Percentiles rank a stretch among this genome's conserved stretches.
These are phyloP conservation scores for Caenorhabditis sulstoni DNA, from an alignment of 2,888 invertebrate genomes.

Conservation along the genomic window DNA sequence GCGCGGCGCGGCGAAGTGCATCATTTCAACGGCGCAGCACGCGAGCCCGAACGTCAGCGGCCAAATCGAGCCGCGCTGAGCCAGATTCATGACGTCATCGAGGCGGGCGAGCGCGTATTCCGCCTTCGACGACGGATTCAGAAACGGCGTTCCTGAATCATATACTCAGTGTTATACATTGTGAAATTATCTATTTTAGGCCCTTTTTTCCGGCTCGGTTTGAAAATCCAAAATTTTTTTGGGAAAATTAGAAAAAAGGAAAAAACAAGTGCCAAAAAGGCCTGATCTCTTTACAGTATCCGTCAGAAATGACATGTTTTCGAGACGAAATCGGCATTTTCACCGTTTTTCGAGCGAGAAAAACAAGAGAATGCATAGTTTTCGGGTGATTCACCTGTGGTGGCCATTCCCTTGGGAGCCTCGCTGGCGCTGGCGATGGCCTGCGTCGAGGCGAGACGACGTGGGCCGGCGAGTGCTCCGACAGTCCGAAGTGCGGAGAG, in stretches of 20 bases:
- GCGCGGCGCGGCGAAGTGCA: constrained; percentile 96
- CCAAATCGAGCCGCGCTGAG: constrained; percentile 88
- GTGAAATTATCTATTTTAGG: too few relatives aligned
- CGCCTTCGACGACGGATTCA: constrained; percentile 72
- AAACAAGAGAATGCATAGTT: too few relatives aligned
- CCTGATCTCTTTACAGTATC: too few relatives aligned
- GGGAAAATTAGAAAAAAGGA: too few relatives aligned
- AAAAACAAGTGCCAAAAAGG: too few relatives aligned
- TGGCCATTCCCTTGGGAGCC: constrained; percentile 76
- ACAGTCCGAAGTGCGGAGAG: constrained; percentile 64
- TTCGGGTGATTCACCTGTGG: constrained; percentile 65
- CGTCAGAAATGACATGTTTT: too few relatives aligned
- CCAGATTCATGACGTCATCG: constrained; percentile 78
- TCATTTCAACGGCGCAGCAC: constrained; percentile 94
- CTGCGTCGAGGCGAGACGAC: constrained; percentile 57
- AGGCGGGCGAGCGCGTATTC: constrained; percentile 79
- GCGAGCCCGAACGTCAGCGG: constrained; percentile 98
- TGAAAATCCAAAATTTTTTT: too few relatives aligned
- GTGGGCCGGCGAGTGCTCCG: constrained; percentile 34
- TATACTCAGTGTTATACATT: too few relatives aligned
- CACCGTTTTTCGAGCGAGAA: too few relatives aligned
- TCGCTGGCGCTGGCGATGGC: constrained; percentile 62
- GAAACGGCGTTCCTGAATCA: constrained; percentile 77
- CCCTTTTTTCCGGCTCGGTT: too few relatives aligned
- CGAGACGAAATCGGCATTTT: too few relatives aligned